A percentile compares a stretch with the other conserved stretches of the same genome.
These are phyloP conservation scores for Schrankia costaestrigalis DNA, from an alignment of 2,888 invertebrate genomes.

Conservation along the genomic window DNA sequence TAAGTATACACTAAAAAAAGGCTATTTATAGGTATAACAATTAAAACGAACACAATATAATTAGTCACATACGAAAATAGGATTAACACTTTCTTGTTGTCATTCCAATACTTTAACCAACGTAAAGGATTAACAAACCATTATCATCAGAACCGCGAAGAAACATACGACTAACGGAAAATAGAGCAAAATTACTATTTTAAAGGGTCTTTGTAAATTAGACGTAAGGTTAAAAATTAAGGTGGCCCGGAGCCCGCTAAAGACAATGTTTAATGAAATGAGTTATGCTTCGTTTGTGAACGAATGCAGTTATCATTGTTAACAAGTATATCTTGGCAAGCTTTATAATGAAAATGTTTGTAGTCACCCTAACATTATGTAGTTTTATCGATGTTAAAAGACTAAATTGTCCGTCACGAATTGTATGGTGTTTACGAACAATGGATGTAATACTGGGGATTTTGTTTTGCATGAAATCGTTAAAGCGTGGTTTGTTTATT, in stretches of 20 bases:
- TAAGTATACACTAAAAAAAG: too few relatives aligned
- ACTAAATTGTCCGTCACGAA: slow-evolving; percentile 49
- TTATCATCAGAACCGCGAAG: slow-evolving; percentile 23
- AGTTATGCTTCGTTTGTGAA: slow-evolving; percentile 71
- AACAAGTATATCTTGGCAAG: slow-evolving; percentile 48
- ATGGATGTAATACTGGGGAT: slow-evolving; percentile 16
- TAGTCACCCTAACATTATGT: slow-evolving; percentile 40
- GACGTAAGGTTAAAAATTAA: slow-evolving; percentile 41
- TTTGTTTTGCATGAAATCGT: slow-evolving; percentile 19
- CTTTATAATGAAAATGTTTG: slow-evolving; percentile 60
- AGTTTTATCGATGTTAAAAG: slow-evolving; percentile 33
- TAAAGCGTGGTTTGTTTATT: slow-evolving; percentile 19
- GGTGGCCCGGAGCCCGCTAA: slow-evolving; percentile 62
- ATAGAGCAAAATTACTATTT: background rate
- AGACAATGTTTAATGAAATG: slow-evolving; percentile 66
- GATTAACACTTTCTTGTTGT: slow-evolving; percentile 65
- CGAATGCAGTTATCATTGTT: slow-evolving; percentile 64
- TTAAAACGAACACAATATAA: too few relatives aligned
- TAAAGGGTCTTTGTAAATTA: slow-evolving; percentile 29
- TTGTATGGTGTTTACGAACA: slow-evolving; percentile 32
- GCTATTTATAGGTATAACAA: too few relatives aligned
- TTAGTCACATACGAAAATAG: slow-evolving; percentile 72
- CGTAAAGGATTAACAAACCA: slow-evolving; percentile 38
- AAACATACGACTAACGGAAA: background rate
- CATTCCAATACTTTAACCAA: slow-evolving; percentile 47